These are phyloP conservation scores for Bambusicola thoracicus DNA, from an alignment of 2,113 vertebrate species.

Conservation along the genomic window DNA sequence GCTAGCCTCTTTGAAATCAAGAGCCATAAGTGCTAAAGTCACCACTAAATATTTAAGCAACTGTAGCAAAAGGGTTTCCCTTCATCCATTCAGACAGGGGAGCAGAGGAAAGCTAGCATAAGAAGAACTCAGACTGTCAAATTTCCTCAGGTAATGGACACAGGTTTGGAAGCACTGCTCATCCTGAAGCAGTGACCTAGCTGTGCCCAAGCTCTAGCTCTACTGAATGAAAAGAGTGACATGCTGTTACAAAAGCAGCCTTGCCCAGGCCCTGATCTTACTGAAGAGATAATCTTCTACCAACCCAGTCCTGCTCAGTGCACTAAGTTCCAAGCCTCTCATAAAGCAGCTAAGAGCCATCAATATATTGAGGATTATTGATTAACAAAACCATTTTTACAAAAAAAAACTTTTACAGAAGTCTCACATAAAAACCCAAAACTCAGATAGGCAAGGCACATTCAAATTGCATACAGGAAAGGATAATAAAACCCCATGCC, in stretches of 20 bases:
- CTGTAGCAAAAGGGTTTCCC: background rate
- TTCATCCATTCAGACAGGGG: background rate
- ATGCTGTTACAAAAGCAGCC: background rate
- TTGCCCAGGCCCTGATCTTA: background rate
- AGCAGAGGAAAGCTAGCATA: background rate
- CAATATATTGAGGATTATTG: background rate
- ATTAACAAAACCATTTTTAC: conserved; percentile 29
- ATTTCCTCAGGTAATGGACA: conserved; percentile 7
- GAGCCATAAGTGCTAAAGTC: background rate
- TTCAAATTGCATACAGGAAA: background rate
- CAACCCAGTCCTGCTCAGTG: background rate
- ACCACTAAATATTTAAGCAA: background rate
- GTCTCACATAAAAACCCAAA: background rate
- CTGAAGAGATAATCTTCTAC: background rate
- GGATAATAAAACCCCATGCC: background rate
- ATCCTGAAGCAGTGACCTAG: background rate
- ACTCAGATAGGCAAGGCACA: background rate
- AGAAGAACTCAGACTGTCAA: background rate
- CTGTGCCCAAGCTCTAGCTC: background rate
- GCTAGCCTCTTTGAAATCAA: conserved; percentile 45
- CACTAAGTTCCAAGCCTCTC: background rate
- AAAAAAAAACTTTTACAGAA: conserved; percentile 18
- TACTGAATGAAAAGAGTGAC: background rate
- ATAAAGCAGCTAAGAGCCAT: background rate
- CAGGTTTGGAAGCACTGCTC: background rate